Percentiles rank a stretch among this genome's conserved stretches.
These are phyloP conservation scores for Scelioninae gen. 2 DNA, from an alignment of 2,888 invertebrate species.

Conservation along the genomic window DNA sequence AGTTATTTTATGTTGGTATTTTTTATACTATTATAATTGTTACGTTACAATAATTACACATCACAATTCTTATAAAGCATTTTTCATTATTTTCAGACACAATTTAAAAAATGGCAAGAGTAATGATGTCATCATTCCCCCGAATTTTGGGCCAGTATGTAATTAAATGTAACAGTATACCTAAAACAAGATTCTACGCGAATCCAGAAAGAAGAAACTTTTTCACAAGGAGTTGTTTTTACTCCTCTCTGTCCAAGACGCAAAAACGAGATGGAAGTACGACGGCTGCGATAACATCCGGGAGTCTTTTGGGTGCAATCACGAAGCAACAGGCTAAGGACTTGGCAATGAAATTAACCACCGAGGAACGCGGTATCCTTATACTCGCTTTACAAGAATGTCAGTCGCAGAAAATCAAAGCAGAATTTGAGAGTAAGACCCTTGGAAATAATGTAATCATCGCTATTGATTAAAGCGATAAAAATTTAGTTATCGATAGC, in stretches of 20 bases:
- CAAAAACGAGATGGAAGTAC: constrained; percentile 58
- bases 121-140: too few relatives aligned
- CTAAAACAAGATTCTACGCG: too few relatives aligned
- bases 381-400: constrained; percentile 83
- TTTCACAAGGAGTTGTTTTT: too few relatives aligned
- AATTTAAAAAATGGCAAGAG: too few relatives aligned
- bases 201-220: too few relatives aligned
- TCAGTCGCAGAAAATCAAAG: constrained; percentile 85
- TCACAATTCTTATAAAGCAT: too few relatives aligned
- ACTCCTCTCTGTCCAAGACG: background rate
- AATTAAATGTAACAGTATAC: too few relatives aligned
- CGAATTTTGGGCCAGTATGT: too few relatives aligned
- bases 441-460: background rate
- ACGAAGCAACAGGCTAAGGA: constrained; percentile 85
- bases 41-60: too few relatives aligned
- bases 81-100: too few relatives aligned
- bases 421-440: constrained; percentile 85
- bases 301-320: constrained; percentile 70
- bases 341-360: constrained; percentile 82
- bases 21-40: too few relatives aligned
- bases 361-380: constrained; percentile 83
- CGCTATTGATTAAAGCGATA: background rate
- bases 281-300: constrained; percentile 60
- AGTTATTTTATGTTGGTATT: too few relatives aligned
- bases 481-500: constrained; percentile 23